Percentiles rank a stretch among this genome's conserved stretches.
Evolutionary conservation across 2,797 vertebrate species (phyloP).

Genomic region (Pseudotriccus pelzelni): DNA sequence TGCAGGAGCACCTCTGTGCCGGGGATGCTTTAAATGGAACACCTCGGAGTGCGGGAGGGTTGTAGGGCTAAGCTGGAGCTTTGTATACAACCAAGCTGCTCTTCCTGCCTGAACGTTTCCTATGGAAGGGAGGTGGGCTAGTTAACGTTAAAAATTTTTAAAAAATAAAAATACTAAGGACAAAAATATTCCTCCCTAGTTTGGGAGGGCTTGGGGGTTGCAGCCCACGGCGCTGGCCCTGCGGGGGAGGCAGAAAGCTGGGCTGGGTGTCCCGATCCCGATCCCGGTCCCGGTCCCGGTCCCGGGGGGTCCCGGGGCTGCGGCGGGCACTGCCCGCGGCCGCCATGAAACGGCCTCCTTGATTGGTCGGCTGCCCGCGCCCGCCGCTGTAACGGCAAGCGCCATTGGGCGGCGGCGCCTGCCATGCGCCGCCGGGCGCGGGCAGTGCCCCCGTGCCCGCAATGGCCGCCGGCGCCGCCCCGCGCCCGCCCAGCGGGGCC

Average conservation of each 20-base stretch:
- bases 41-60: neutral
- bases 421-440: slow-evolving; percentile 77
- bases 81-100: neutral
- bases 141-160: neutral
- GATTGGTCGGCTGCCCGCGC: slow-evolving; percentile 72
- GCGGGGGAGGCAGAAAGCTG: neutral
- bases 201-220: neutral
- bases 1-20: neutral
- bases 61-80: neutral
- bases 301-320: neutral
- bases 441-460: slow-evolving; percentile 73
- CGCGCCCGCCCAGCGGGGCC: slow-evolving; percentile 32
- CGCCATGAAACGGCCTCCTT: slow-evolving; percentile 58
- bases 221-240: neutral
- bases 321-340: neutral
- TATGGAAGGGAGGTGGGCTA: neutral
- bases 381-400: slow-evolving; percentile 69
- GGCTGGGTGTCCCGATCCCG: neutral
- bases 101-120: neutral
- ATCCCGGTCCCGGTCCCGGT: too few relatives aligned
- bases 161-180: neutral
- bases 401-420: slow-evolving; percentile 77
- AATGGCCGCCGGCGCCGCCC: slow-evolving; percentile 71
- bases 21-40: neutral
- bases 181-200: neutral